phyloP scores from a whole-genome alignment of 2,113 vertebrate species.

The Bucco capensis region DNA sequence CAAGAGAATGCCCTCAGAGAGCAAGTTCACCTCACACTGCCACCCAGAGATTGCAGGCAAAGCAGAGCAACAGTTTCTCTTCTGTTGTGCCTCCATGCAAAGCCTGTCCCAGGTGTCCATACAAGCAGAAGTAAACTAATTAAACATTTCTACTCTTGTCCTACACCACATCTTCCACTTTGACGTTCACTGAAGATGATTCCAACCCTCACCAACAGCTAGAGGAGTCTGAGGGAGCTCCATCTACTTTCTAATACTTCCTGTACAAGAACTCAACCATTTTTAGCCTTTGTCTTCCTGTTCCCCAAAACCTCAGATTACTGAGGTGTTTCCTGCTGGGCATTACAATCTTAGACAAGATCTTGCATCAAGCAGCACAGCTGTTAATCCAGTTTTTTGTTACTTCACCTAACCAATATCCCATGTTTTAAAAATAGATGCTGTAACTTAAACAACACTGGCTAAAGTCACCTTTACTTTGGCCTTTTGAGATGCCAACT shows the following conservation, averaged over 20 bases:
- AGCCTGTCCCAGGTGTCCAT: background rate
- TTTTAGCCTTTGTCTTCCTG: background rate
- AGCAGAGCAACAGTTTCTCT: background rate
- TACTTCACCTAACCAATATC: background rate
- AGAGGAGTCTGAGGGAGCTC: background rate
- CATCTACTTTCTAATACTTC: background rate
- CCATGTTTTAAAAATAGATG: background rate
- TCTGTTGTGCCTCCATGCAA: background rate
- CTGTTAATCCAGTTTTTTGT: background rate
- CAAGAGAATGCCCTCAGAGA: background rate
- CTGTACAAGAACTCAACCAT: background rate
- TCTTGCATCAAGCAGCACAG: background rate
- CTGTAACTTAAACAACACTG: background rate
- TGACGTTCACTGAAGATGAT: background rate
- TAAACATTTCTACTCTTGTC: background rate
- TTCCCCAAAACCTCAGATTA: background rate
- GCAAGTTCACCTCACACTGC: too few relatives aligned
- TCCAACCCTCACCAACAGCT: background rate
- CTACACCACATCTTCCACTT: background rate
- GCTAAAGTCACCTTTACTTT: background rate
- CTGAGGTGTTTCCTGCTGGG: background rate
- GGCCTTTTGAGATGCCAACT: background rate
- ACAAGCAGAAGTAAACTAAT: background rate
- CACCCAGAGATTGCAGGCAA: background rate
- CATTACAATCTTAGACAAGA: background rate